A percentile compares a stretch with the other conserved stretches of the same genome.
Evolutionary conservation across 2,797 vertebrate genomes (phyloP).

Genomic region (Lates japonicus): DNA sequence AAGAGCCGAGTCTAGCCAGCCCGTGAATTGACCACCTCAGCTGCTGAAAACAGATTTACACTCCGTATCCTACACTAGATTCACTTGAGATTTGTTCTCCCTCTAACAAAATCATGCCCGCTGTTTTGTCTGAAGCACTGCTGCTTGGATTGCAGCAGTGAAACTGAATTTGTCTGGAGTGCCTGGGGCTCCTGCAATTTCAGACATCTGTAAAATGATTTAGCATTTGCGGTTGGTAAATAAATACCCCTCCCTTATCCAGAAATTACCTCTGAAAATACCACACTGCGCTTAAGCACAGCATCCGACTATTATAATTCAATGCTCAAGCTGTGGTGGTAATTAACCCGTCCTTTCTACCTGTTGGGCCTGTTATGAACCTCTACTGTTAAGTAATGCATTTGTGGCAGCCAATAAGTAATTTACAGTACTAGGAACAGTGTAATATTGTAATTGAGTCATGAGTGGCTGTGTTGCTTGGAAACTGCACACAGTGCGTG

Average conservation of each 20-base stretch:
- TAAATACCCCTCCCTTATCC: slow-evolving; percentile 63
- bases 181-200: slow-evolving; percentile 53
- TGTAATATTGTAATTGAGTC: slow-evolving; percentile 82
- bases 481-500: slow-evolving; percentile 80
- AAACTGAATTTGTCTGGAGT: slow-evolving; percentile 60
- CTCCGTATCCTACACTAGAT: slow-evolving; percentile 33
- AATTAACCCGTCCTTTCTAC: slow-evolving; percentile 78
- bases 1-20: slow-evolving; percentile 11
- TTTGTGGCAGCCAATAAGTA: slow-evolving; percentile 82
- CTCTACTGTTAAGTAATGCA: slow-evolving; percentile 80
- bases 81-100: slow-evolving; percentile 48
- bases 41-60: slow-evolving; percentile 44
- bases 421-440: slow-evolving; percentile 79
- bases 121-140: slow-evolving; percentile 46
- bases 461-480: slow-evolving; percentile 86
- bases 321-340: slow-evolving; percentile 61
- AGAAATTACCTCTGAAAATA: slow-evolving; percentile 68
- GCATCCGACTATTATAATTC: slow-evolving; percentile 74
- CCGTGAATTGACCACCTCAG: slow-evolving; percentile 40
- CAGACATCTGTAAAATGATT: slow-evolving; percentile 76
- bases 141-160: slow-evolving; percentile 32
- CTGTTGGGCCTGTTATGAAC: slow-evolving; percentile 80
- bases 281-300: slow-evolving; percentile 58
- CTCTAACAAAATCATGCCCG: slow-evolving; percentile 38
- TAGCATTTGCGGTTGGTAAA: slow-evolving; percentile 65